Percentiles rank a stretch among this genome's conserved stretches.
phyloP scores from a whole-genome alignment of 2,797 vertebrate genomes.

The Cichlasoma orientale region DNA sequence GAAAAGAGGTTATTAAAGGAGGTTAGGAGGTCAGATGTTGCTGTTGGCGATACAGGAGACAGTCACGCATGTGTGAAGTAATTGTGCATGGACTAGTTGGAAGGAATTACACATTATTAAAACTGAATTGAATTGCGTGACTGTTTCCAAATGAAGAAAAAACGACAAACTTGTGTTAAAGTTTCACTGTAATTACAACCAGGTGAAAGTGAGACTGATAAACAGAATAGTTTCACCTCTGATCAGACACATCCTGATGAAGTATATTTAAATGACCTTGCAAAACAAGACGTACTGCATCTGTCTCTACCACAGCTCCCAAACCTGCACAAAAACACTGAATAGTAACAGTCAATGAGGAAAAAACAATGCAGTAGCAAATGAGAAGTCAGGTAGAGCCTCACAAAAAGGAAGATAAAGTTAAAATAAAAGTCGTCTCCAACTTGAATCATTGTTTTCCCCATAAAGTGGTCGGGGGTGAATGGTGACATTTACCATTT shows the following conservation, averaged over 20 bases:
- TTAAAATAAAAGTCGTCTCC: background rate
- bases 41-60: constrained; percentile 5
- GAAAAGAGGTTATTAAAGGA: constrained; percentile 36
- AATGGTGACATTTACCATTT: background rate
- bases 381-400: background rate
- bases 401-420: background rate
- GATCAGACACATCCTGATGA: background rate
- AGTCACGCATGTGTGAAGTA: constrained; percentile 13
- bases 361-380: background rate
- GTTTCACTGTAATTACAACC: background rate
- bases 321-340: background rate
- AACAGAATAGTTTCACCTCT: constrained; percentile 17
- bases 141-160: background rate
- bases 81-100: background rate
- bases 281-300: background rate
- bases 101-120: background rate
- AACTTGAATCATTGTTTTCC: background rate
- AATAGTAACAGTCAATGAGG: background rate
- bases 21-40: constrained; percentile 25
- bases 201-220: constrained; percentile 20
- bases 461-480: background rate
- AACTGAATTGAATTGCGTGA: background rate
- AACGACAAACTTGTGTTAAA: background rate
- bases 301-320: background rate
- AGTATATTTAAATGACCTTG: background rate